Conservation (phyloP, 2,888 invertebrate genomes). For the Hydraecia micacea region DNA sequence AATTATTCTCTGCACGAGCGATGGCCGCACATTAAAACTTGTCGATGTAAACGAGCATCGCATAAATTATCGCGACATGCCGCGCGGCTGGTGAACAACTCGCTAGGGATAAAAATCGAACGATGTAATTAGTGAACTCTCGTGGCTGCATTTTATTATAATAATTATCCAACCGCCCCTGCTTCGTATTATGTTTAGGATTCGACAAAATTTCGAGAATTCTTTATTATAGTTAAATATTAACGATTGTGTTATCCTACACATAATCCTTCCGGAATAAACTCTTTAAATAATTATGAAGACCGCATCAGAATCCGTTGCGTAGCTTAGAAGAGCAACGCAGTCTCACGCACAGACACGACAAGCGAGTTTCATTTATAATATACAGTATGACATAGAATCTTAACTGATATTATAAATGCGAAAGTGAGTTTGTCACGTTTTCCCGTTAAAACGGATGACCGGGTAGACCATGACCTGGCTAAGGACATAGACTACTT, state of each 20-base stretch:
- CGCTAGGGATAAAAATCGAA: slow-evolving; percentile 15
- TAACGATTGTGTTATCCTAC: too few species aligned
- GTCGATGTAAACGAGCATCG: slow-evolving; percentile 68
- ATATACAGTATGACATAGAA: too few species aligned
- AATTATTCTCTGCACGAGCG: slow-evolving; percentile 66
- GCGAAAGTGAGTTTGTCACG: too few species aligned
- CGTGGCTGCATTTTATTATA: background rate
- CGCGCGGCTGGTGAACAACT: slow-evolving; percentile 1
- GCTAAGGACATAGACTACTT: too few species aligned
- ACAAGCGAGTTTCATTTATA: background rate
- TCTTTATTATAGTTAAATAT: background rate
- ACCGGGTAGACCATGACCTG: too few species aligned
- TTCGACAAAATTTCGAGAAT: background rate
- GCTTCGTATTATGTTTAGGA: background rate
- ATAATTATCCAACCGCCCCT: background rate
- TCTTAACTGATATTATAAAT: too few species aligned
- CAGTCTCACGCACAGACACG: background rate
- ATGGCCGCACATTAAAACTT: slow-evolving; percentile 71
- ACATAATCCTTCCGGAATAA: background rate
- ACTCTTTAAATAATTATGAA: background rate
- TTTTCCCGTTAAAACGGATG: too few species aligned
- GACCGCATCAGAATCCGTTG: background rate
- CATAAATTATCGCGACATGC: slow-evolving; percentile 68
- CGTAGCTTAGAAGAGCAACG: background rate
- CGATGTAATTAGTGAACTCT: slow-evolving; percentile 1